Evolutionary conservation across 2,888 invertebrate species (phyloP), one percentile per base, ranked within the genome.

Genomic region (Chironomus riparius): DNA sequence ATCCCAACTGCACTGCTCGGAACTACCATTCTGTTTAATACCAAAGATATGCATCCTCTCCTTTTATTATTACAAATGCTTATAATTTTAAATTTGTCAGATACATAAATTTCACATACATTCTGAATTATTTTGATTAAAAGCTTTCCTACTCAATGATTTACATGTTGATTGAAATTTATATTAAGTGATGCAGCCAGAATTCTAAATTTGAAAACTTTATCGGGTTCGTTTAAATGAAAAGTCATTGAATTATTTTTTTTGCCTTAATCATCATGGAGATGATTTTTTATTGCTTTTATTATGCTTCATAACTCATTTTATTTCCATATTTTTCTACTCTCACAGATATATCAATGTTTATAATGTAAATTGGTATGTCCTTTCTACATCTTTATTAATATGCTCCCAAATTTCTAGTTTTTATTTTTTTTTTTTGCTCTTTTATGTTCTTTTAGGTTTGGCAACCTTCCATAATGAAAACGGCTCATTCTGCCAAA

Each of bases 321-420:
- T 18, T 56, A 56, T 15, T 56, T 56, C 18, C n/a, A 15, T 38
- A 38, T 38, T 38, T 38, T 38, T 38, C 38, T 38, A 38, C 38
- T 38, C 38, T 38, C 38, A 38, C 38, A 38, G 38, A 38, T 38
- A 56, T 15, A 56, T 7, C 15, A 7, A 56, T 56, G 70, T 70
- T 70, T 70, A 47, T 47, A 70, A 47, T 70, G 70, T 70, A 70
- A 70, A 70, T 70, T 70, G 47, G 70, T 47, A 47, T 70, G 47
- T 68, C 28, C 28, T 68, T 68, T 24, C 38, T 38, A 38, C 38
- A 38, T 38, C 38, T 38, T 10, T 38, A 38, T 38, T 38, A 38
- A 38, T 10, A 38, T 38, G 38, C 6, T 56, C 15, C 18, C 18
- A 18, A 50, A 56, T 38, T 38, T 38, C 38, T 38, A 56, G 15